A percentile compares a stretch with the other conserved stretches of the same genome.
Conservation (phyloP, 1,140 invertebrate genomes). For the Frieseomelitta varia region DNA sequence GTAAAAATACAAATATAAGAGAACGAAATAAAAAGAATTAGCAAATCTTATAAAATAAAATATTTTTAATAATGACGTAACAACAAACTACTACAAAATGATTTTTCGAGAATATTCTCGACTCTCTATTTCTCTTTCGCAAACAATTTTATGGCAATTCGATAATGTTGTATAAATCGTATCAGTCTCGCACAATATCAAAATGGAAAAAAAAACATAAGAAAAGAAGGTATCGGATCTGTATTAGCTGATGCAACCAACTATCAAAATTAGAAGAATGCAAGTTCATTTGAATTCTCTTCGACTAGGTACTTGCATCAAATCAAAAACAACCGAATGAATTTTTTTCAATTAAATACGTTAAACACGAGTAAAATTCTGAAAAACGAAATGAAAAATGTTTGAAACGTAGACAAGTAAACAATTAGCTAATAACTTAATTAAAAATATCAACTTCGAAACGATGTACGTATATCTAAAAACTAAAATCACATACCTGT, state of each 20-base stretch:
- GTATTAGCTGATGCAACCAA: slow-evolving; percentile 55
- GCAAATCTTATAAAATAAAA: background rate
- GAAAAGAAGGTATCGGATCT: background rate
- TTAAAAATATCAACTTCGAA: background rate
- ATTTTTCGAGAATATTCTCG: background rate
- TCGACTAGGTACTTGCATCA: background rate
- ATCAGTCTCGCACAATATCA: background rate
- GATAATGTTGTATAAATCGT: background rate
- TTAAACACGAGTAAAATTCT: background rate
- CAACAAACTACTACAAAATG: background rate
- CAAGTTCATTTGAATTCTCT: too few relatives aligned
- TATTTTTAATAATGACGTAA: background rate
- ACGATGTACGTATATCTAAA: background rate
- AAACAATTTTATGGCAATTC: background rate
- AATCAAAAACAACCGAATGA: background rate
- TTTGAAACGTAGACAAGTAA: background rate
- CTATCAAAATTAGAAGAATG: slow-evolving; percentile 42
- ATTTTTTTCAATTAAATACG: background rate
- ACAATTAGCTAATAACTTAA: background rate
- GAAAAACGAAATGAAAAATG: background rate
- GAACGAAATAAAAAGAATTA: background rate
- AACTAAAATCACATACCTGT: background rate
- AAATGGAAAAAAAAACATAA: background rate
- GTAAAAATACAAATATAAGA: background rate
- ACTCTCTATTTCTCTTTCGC: too few relatives aligned